A percentile compares a stretch with the other conserved stretches of the same genome.
Conservation (phyloP, 2,113 vertebrate species). For the Eulemur rufifrons region DNA sequence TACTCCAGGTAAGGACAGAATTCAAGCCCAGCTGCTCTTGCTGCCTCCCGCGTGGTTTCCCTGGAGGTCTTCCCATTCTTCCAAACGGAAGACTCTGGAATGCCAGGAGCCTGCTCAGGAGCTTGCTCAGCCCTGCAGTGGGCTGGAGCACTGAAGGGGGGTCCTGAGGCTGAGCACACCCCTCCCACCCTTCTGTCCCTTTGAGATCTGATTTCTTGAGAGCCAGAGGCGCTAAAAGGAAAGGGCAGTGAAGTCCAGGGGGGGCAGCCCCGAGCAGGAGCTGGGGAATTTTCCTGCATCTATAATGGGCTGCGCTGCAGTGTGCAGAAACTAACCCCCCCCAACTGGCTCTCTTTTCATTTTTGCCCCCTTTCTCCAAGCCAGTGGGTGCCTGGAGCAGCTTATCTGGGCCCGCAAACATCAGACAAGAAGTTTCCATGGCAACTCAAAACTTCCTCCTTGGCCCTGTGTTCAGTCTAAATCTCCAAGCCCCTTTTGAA, state of each 20-base stretch:
- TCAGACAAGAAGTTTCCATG: constrained; percentile 78
- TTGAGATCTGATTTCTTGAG: neutral
- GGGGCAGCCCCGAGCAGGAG: neutral
- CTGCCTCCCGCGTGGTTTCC: neutral
- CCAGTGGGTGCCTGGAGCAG: neutral
- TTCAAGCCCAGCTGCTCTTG: neutral
- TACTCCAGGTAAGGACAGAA: neutral
- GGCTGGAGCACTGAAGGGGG: neutral
- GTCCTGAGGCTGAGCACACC: neutral
- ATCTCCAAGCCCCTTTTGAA: constrained; percentile 43
- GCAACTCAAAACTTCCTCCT: constrained; percentile 71
- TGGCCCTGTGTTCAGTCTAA: constrained; percentile 45
- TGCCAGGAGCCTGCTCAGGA: neutral
- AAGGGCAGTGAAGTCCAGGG: neutral
- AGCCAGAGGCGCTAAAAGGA: neutral
- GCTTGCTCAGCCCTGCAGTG: neutral
- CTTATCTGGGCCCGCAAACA: constrained; percentile 66
- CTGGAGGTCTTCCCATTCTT: neutral
- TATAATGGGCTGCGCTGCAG: neutral
- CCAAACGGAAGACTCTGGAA: neutral
- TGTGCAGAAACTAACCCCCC: neutral
- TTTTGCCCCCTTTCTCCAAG: neutral
- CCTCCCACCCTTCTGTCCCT: neutral
- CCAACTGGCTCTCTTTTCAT: neutral
- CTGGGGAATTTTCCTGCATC: neutral